Evolutionary conservation across 2,113 vertebrate genomes (phyloP).

Genomic region (Leucopternis melanops): DNA sequence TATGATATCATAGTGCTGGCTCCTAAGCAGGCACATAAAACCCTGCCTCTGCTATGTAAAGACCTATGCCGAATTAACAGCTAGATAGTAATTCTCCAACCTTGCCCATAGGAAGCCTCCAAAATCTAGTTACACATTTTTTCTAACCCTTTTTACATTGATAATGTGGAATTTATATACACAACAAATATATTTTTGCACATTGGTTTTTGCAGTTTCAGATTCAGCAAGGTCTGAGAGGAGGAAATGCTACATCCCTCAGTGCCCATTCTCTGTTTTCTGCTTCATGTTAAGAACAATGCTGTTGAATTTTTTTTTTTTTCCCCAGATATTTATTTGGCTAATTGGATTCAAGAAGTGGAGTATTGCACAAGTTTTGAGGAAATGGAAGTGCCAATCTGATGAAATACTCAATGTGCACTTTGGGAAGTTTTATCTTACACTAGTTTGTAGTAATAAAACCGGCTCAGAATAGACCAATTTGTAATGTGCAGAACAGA

Average conservation of each 20-base stretch:
- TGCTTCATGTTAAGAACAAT: not conserved
- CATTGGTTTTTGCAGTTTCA: not conserved
- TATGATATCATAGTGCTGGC: not conserved
- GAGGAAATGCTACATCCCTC: not conserved
- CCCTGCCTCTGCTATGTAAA: not conserved
- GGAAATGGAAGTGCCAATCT: not conserved
- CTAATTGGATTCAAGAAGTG: not conserved
- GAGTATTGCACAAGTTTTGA: not conserved
- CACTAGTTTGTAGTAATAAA: accelerated
- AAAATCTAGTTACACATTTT: not conserved
- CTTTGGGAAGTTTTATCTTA: not conserved
- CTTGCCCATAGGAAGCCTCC: not conserved
- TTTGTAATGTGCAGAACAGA: not conserved
- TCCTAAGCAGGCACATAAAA: not conserved
- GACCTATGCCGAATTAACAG: not conserved
- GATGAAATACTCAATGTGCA: not conserved
- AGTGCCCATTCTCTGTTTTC: not conserved
- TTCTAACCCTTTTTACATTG: not conserved
- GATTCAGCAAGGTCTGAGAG: not conserved
- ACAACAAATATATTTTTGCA: not conserved
- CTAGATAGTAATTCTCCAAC: not conserved
- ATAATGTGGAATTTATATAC: not conserved
- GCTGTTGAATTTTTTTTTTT: accelerated
- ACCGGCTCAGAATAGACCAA: not conserved
- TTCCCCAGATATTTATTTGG: not conserved